A percentile compares a stretch with the other conserved stretches of the same genome.
Conservation (phyloP, 2,113 vertebrate species). For the Gadus macrocephalus region DNA sequence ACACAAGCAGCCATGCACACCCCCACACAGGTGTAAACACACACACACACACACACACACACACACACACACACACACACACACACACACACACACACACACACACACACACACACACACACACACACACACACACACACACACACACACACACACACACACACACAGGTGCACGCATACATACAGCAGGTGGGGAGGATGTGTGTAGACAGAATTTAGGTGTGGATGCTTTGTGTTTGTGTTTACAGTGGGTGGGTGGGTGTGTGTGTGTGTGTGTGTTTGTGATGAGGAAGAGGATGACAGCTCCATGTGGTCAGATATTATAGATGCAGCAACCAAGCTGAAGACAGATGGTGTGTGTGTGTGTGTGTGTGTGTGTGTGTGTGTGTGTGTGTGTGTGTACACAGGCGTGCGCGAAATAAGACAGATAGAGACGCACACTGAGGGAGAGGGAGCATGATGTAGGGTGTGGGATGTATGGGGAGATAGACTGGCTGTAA, state of each 20-base stretch:
- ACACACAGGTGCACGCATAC: background rate
- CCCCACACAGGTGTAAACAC: background rate
- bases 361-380: background rate
- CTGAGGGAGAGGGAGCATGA: too few species aligned
- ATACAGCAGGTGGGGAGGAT: background rate
- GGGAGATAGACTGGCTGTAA: too few species aligned
- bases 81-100: background rate
- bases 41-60: background rate
- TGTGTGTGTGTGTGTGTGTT: background rate
- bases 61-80: background rate
- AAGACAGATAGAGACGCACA: background rate
- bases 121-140: background rate
- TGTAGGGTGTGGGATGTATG: too few species aligned
- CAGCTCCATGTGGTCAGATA: conserved; percentile 48
- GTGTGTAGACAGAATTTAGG: background rate
- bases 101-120: background rate
- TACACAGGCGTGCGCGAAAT: background rate
- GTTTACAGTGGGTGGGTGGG: conserved; percentile 4
- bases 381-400: conserved; percentile 4
- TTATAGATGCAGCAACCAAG: conserved; percentile 33
- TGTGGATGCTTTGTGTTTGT: background rate
- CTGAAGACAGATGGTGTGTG: conserved; percentile 42
- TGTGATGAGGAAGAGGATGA: conserved; percentile 25
- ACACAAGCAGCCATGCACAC: background rate
- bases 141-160: background rate